Evolutionary conservation across 1,140 invertebrate species (phyloP).

Genomic region (Coenobita brevimanus): DNA sequence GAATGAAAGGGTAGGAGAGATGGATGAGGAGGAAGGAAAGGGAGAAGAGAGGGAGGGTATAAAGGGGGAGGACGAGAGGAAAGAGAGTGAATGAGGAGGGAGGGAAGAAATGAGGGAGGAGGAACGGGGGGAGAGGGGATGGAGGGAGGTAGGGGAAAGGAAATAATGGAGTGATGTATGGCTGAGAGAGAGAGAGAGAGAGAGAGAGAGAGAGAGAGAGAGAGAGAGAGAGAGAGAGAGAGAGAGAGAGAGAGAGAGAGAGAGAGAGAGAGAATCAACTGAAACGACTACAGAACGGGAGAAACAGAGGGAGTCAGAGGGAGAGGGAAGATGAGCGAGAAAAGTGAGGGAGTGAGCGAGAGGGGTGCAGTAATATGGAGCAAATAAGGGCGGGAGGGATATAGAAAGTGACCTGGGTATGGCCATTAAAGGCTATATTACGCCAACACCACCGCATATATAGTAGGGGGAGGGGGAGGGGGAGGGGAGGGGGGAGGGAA

Average conservation of each 20-base stretch:
- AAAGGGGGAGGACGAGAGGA: no score
- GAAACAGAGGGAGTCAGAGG: neutral
- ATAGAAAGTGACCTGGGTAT: neutral
- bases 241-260: constrained; percentile 29
- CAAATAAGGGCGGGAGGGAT: neutral
- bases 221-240: constrained; percentile 28
- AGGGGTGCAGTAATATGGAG: neutral
- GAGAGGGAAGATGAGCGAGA: neutral
- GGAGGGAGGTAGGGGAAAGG: neutral
- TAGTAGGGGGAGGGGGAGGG: neutral
- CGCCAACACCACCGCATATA: no score
- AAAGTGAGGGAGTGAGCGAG: neutral
- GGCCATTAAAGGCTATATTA: no score
- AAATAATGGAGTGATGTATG: neutral
- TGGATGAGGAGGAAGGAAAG: no score
- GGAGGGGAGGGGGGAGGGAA: neutral
- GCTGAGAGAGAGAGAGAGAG: constrained; percentile 3
- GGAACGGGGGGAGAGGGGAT: neutral
- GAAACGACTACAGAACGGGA: neutral
- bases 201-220: constrained; percentile 24
- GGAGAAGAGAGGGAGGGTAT: no score
- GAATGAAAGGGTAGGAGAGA: no score
- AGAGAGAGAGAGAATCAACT: neutral
- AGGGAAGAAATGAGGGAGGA: neutral
- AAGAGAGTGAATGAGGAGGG: no score